Conservation (phyloP, 2,113 vertebrate genomes). For the Malurus elegans region DNA sequence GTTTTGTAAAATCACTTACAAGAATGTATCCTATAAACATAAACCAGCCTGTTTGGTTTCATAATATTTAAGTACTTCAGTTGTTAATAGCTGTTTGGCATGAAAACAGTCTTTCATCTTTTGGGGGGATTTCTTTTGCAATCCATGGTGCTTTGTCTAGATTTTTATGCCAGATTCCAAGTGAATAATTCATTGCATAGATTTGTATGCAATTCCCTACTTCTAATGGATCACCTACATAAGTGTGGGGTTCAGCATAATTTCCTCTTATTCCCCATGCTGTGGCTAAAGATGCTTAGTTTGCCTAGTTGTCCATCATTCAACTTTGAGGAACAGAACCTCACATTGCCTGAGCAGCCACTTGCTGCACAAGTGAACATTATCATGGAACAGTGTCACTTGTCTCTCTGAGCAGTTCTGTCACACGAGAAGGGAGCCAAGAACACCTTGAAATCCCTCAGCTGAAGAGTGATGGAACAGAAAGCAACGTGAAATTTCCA, state of each 20-base stretch:
- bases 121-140: background rate
- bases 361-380: constrained; percentile 60
- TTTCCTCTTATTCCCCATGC: background rate
- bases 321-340: constrained; percentile 3
- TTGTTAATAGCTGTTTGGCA: constrained; percentile 47
- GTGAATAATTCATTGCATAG: background rate
- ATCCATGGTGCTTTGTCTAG: background rate
- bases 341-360: constrained; percentile 67
- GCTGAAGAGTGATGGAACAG: constrained; percentile 16
- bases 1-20: constrained; percentile 13
- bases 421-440: constrained; percentile 38
- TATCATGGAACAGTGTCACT: constrained; percentile 58
- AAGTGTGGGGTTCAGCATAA: background rate
- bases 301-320: background rate
- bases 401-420: constrained; percentile 56
- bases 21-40: background rate
- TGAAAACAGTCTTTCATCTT: constrained; percentile 30
- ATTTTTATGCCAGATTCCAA: background rate
- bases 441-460: constrained; percentile 50
- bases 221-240: background rate
- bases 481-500: constrained; percentile 48
- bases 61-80: background rate
- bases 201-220: background rate
- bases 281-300: background rate
- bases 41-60: background rate